Base-by-base conservation (phyloP, 2,888 invertebrate species). In the Carcina quercana region DNA sequence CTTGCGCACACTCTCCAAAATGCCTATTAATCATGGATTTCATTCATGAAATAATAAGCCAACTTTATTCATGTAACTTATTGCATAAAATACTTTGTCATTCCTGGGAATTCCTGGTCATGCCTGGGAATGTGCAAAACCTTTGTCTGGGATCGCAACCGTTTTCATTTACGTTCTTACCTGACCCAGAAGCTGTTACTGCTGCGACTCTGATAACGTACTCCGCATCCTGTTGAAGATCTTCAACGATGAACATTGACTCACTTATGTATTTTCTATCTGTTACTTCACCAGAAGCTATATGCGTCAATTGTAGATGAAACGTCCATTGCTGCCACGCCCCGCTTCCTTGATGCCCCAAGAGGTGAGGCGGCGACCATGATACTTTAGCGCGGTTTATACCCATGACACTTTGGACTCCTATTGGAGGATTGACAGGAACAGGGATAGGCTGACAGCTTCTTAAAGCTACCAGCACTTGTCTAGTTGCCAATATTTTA, bases 171-270 rank as follows among this genome's bases (percentile, higher is more conserved):
- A n/a, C n/a, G n/a, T n/a, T n/a, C n/a, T n/a, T 64, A 82, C 82
- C 84, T 62, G 86, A 86, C 1, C 93, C 94, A 0, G 89, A 89
- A 34, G 80, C 78, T 0, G 93, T 93, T 35, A 91, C 91, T 1
- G 95, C 94, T 3, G 93, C 89, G 0, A 94, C 92, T 67, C 90
- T 90, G 24, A 96, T 87, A 8, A 88, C 79, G 57, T 96, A 96
- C 43, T 89, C 87, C 5, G 91, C 90, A 47, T 91, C 88, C 50
- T 93, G 90, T 44, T 86, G 83, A n/a, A 95, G 74, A 36, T 90
- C 86, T 45, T 88, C 86, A 15, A 94, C 88, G 0, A 88, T 86
- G 39, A 86, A 88, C 28, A 87, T 88, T 5, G 88, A 86, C 31
- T 88, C 89, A 17, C 62, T 84, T n/a, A 88, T 87, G 35, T 78